Evolutionary conservation across 2,888 invertebrate species (phyloP).

Genomic region (Stomorhina lunata): DNA sequence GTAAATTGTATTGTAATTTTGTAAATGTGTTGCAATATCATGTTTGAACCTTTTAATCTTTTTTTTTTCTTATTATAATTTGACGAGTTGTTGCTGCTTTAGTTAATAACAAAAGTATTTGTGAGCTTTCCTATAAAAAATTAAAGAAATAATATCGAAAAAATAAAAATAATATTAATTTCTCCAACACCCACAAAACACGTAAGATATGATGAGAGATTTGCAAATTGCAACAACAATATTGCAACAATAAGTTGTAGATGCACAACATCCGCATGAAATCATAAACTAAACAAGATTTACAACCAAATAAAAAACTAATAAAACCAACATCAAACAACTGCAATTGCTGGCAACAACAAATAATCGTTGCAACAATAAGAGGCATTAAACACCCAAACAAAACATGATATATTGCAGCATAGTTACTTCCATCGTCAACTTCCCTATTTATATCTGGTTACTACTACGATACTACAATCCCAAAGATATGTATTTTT

Average conservation of each 20-base stretch:
- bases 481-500: too few relatives aligned
- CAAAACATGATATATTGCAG: constrained; percentile 58
- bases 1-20: too few relatives aligned
- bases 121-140: constrained; percentile 31
- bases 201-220: constrained; percentile 14
- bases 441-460: constrained; percentile 53
- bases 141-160: neutral
- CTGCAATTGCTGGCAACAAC: constrained; percentile 9
- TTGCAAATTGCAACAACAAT: constrained; percentile 25
- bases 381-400: constrained; percentile 29
- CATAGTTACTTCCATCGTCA: constrained; percentile 52
- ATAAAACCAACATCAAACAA: constrained; percentile 22
- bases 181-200: constrained; percentile 56
- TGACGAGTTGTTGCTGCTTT: too few relatives aligned
- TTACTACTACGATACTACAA: neutral
- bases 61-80: too few relatives aligned
- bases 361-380: constrained; percentile 47
- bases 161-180: constrained; percentile 38
- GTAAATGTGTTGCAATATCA: constrained; percentile 51
- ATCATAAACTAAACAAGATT: constrained; percentile 62
- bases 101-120: neutral
- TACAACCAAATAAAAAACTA: constrained; percentile 28
- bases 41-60: constrained; percentile 36
- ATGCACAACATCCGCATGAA: constrained; percentile 49
- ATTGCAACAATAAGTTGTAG: neutral